Conservation (phyloP, 1,140 invertebrate species). For the Drosophila mauritiana region DNA sequence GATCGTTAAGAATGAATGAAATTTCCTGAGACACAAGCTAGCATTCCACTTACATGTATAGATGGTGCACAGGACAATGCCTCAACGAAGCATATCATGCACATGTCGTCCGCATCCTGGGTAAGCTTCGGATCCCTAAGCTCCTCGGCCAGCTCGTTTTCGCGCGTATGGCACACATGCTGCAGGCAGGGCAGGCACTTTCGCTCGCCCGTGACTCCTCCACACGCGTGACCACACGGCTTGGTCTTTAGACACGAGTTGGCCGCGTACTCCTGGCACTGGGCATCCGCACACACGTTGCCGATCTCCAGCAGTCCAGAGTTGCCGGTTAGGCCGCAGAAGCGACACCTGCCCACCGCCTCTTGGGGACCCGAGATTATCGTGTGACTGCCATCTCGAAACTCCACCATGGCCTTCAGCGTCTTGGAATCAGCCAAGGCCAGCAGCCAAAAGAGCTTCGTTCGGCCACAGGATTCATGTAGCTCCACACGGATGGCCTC, state of each 20-base stretch:
- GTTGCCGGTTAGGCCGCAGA: slow-evolving; percentile 94
- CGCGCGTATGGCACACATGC: slow-evolving; percentile 74
- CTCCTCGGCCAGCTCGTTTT: slow-evolving; percentile 87
- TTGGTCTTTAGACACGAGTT: slow-evolving; percentile 94
- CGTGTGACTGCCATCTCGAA: slow-evolving; percentile 90
- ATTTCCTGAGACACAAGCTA: background rate
- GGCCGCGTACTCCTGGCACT: slow-evolving; percentile 95
- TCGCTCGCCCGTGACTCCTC: slow-evolving; percentile 93
- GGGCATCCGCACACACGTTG: slow-evolving; percentile 96
- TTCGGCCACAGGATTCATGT: slow-evolving; percentile 97
- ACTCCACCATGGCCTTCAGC: slow-evolving; percentile 97
- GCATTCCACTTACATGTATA: slow-evolving; percentile 88
- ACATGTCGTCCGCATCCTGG: slow-evolving; percentile 99
- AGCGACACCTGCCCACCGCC: slow-evolving; percentile 93
- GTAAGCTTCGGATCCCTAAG: slow-evolving; percentile 87
- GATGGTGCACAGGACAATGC: slow-evolving; percentile 97
- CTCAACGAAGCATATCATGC: slow-evolving; percentile 99
- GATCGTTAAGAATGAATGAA: background rate
- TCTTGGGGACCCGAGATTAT: slow-evolving; percentile 82
- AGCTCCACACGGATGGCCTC: slow-evolving; percentile 97
- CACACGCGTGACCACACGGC: slow-evolving; percentile 96
- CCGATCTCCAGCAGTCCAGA: slow-evolving; percentile 95
- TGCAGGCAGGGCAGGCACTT: slow-evolving; percentile 94
- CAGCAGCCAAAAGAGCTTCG: slow-evolving; percentile 97
- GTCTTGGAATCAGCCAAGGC: slow-evolving; percentile 96